Conservation (phyloP, 2,888 invertebrate species). For the Periphyllus acericola region DNA sequence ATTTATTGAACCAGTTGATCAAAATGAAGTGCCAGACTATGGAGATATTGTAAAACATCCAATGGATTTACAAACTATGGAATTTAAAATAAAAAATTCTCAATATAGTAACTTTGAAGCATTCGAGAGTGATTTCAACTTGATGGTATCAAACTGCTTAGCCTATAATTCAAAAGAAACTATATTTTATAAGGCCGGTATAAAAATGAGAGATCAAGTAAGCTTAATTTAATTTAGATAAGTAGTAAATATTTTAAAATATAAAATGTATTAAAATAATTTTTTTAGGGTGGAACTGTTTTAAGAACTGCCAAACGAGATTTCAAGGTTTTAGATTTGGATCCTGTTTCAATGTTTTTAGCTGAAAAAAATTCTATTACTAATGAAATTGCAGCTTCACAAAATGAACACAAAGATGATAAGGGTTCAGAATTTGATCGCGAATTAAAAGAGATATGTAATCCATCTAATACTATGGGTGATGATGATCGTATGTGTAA, state of each 20-base stretch:
- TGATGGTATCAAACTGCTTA: conserved; percentile 97
- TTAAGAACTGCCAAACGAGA: conserved; percentile 84
- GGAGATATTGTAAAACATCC: conserved; percentile 78
- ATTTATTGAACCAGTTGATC: conserved; percentile 92
- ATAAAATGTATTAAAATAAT: background rate
- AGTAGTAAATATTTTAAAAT: background rate
- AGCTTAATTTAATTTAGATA: conserved; percentile 25
- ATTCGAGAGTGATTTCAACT: conserved; percentile 88
- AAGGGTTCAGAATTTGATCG: conserved; percentile 69
- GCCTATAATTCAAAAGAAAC: conserved; percentile 96
- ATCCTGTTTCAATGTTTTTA: conserved; percentile 59
- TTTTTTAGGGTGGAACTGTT: conserved; percentile 76
- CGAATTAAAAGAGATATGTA: conserved; percentile 69
- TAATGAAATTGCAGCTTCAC: conserved; percentile 64
- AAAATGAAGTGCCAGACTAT: conserved; percentile 74
- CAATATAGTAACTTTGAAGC: conserved; percentile 79
- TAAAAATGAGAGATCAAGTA: conserved; percentile 88
- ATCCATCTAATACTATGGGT: conserved; percentile 63
- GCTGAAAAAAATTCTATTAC: conserved; percentile 41
- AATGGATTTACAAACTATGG: conserved; percentile 92
- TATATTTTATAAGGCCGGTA: conserved; percentile 89
- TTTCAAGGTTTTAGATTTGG: conserved; percentile 72
- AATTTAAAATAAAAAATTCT: conserved; percentile 76
- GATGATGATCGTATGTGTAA: conserved; percentile 68
- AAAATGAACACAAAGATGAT: conserved; percentile 69